Evolutionary conservation across 2,113 vertebrate genomes (phyloP).

Genomic region (Stercorarius parasiticus): DNA sequence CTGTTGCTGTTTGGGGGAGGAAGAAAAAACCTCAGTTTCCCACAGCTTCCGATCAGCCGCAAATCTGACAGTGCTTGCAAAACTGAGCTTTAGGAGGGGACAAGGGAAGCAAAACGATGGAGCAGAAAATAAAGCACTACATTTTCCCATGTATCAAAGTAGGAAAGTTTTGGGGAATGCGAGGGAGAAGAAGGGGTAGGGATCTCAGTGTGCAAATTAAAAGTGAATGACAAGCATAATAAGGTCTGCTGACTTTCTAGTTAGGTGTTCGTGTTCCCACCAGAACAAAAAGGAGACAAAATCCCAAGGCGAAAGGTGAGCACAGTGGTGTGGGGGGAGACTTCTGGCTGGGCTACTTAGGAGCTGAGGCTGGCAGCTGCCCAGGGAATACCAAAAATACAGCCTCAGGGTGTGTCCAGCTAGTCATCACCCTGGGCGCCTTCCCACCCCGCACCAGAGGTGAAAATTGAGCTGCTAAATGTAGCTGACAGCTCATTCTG

Average conservation of each 20-base stretch:
- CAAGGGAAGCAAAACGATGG: neutral
- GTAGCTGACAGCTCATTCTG: neutral
- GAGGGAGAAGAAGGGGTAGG: neutral
- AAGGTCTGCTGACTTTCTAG: neutral
- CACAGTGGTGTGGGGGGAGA: neutral
- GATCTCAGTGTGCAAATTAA: neutral
- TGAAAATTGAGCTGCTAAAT: neutral
- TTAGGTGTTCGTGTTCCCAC: neutral
- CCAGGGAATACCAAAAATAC: neutral
- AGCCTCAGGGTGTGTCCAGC: neutral
- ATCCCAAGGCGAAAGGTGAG: neutral
- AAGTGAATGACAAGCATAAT: neutral
- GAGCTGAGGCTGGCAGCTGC: neutral
- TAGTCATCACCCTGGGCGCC: neutral
- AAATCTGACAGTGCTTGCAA: neutral
- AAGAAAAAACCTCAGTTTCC: neutral
- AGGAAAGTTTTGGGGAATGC: neutral
- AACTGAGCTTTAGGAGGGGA: neutral
- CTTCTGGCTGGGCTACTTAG: neutral
- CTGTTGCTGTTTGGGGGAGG: fast-evolving
- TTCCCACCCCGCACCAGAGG: neutral
- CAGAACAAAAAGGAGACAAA: neutral
- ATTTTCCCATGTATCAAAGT: neutral
- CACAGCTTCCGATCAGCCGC: neutral
- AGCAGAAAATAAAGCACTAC: neutral